Evolutionary conservation across 2,797 vertebrate genomes (phyloP), one percentile per base, ranked within the genome.

Genomic region (Nyctalus aviator): DNA sequence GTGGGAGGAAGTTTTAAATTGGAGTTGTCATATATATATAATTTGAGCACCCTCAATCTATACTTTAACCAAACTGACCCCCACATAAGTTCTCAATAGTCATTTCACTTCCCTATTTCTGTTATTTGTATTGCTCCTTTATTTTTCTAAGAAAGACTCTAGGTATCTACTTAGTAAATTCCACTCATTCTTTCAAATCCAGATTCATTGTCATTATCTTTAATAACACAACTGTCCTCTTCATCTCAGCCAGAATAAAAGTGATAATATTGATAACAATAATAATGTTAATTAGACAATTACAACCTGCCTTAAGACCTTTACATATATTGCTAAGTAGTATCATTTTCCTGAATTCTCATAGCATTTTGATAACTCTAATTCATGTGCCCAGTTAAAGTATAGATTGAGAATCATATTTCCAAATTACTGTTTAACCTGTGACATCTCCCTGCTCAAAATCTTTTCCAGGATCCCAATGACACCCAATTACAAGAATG

Each of bases 381-480:
- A 27, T 10, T n/a, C n/a, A 13, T 0, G 3, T 8, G 8, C 27
- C 27, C 7, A 4, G 2, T 27, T 41, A 41, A 41, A 41, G 37
- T 41, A 41, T 7, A 41, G 37, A 41, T 41, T 41, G 37, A 41
- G 37, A 41, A 59, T 50, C 18, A 4, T 13, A 15, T 6, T 46
- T 88, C 37, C 44, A 59, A 86, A 84, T 50, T 4, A 15, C n/a
- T 35, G 4, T 44, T 86, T 75, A 44, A n/a, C 30, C 20, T 2
- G 11, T 59, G 32, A 17, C n/a, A 30, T 27, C 35, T 44, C 17
- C n/a, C 21, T 35, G 14, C 8, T 62, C 41, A 48, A 4, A 76
- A 25, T 57, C 18, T 64, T 57, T 46, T 68, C 11, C 77, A 21
- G 17, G 55, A 23, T 69, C 78, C 30, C 2, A 64, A 13, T 48